Evolutionary conservation across 2,113 vertebrate genomes (phyloP), one percentile per base, ranked within the genome.

Genomic region (Arenaria interpres): DNA sequence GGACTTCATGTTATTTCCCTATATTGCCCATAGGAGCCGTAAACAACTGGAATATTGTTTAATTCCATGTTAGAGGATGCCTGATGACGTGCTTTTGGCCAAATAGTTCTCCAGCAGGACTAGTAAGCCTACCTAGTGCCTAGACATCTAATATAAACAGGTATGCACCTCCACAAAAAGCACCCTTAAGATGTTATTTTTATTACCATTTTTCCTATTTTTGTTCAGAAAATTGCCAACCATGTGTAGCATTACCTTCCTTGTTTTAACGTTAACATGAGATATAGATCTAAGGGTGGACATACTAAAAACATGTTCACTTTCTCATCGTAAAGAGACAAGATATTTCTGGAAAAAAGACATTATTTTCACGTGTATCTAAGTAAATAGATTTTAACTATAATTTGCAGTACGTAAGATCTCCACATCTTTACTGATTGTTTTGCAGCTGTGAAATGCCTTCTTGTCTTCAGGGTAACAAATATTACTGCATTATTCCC

Each of bases 21-120:
- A 0, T 85, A 43, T 57, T 79, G 75, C 15, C 35, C 2, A 6
- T 20, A 76, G 37, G 9, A 54, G 9, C 21, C 0, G 1, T 64
- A 77, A 82, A 30, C 22, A 62, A 46, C 4, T 14, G 11, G 17
- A 86, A 66, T 62, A 53, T 32, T 78, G 62, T 33, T 89, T 64
- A 73, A 59, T 45, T 83, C 50, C 32, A 2, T 46, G 8, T 22
- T 24, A 78, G 50, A 73, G 48, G 32, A 37, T 37, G 22, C 46
- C n/a, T 54, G 71, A 69, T 66, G 50, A 19, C 62, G 33, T 84
- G 24, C 10, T 76, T 84, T 53, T 72, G 17, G 25, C 11, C 30
- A 79, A 53, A 69, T 13, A 64, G n/a, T 28, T 72, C 15, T 64
- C 11, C 11, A 50, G 0, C 24, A 14, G 21, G 46, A 62, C 10